These are phyloP conservation scores for Amblyopsis rosae DNA, from an alignment of 2,113 vertebrate species.

Conservation along the genomic window DNA sequence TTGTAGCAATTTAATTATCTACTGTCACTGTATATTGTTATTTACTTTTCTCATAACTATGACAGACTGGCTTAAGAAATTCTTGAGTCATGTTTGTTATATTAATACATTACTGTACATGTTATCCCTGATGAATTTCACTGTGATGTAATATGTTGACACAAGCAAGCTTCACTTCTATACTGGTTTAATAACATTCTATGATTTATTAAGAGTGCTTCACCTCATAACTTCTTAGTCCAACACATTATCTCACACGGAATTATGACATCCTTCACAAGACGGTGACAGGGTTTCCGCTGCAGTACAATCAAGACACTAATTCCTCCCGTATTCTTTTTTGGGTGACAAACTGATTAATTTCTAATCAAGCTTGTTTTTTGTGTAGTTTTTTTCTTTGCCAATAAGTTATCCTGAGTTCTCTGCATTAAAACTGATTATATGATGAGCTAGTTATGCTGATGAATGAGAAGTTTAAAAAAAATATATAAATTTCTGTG, in stretches of 20 bases:
- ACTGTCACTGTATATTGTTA: slow-evolving; percentile 28
- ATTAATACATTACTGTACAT: background rate
- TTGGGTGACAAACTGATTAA: too few relatives aligned
- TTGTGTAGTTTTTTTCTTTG: slow-evolving; percentile 1
- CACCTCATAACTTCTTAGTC: background rate
- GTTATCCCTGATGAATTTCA: background rate
- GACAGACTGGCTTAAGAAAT: background rate
- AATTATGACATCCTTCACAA: background rate
- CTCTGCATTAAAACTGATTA: background rate
- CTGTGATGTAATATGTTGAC: background rate
- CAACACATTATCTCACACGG: slow-evolving; percentile 1
- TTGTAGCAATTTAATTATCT: slow-evolving; percentile 61
- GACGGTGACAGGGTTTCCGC: slow-evolving; percentile 35
- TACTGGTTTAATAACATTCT: background rate
- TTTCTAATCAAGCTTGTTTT: background rate
- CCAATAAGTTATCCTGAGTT: background rate
- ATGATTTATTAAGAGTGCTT: background rate
- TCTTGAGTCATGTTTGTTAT: background rate
- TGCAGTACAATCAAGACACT: slow-evolving; percentile 46
- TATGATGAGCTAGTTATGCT: background rate
- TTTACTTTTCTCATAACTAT: slow-evolving; percentile 30
- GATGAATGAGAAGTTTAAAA: slow-evolving; percentile 5
- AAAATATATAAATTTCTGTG: background rate
- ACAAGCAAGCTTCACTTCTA: background rate
- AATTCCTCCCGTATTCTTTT: too few relatives aligned